Evolutionary conservation across 1,140 invertebrate genomes (phyloP), one percentile per base, ranked within the genome.

Genomic region (Nymphalis io): DNA sequence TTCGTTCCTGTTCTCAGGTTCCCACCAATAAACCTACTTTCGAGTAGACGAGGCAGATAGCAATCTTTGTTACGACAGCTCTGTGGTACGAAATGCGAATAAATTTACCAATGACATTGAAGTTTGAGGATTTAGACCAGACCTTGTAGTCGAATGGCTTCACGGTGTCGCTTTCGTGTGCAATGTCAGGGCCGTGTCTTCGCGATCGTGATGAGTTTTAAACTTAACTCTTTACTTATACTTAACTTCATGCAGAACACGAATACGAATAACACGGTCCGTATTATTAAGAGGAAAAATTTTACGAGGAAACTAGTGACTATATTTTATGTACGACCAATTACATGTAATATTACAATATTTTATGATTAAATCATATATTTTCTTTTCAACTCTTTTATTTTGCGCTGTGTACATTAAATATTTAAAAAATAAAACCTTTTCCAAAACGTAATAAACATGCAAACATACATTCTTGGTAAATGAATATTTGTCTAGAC

Each of bases 21-120:
- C 13, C 8, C 3, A 46, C 44, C 51, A 55, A 55, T 55, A 55
- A 55, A 55, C 51, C 51, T 55, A 55, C 51, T 55, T 55, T 55
- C 20, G 15, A 55, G 15, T 55, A 55, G 46, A 51, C 46, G 46
- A 51, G 20, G 42, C 48, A 23, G 51, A 64, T 53, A 23, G n/a
- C 20, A 13, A 64, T 64, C 62, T 42, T 16, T 20, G 20, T 27
- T 55, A 62, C 40, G 60, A 42, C 48, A 63, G 33, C 23, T 23
- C 51, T 55, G 23, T 53, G 51, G 62, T 64, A 64, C 20, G 51
- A 27, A 55, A 11, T 13, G 51, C 23, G 51, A 64, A 64, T 64
- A 64, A 63, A 64, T 63, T 63, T 63, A 51, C 51, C 48, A 39
- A 64, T 21, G 62, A 64, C 62, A 55, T 64, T 57, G 62, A 39